A percentile compares a stretch with the other conserved stretches of the same genome.
These are phyloP conservation scores for Hapalemur alaotrensis DNA, from an alignment of 2,797 vertebrate genomes.

Conservation along the genomic window DNA sequence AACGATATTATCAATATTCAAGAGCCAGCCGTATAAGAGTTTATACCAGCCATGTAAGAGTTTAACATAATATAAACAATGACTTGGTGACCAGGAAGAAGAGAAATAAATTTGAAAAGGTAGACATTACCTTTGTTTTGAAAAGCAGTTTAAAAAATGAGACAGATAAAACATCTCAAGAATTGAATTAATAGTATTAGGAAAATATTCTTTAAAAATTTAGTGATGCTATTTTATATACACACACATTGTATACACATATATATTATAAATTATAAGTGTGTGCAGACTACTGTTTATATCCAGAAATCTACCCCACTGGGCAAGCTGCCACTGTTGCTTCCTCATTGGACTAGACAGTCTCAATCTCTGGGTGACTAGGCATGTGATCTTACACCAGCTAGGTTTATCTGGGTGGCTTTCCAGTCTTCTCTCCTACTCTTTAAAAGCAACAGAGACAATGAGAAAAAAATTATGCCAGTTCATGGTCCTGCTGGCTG, in stretches of 20 bases:
- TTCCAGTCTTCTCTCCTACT: neutral
- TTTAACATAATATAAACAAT: neutral
- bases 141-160: neutral
- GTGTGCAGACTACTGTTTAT: neutral
- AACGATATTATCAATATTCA: neutral
- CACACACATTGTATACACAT: neutral
- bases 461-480: conserved; percentile 24
- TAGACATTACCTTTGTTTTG: neutral
- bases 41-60: neutral
- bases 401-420: neutral
- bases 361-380: neutral
- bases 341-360: neutral
- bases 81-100: neutral
- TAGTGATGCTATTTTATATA: neutral
- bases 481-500: conserved; percentile 1
- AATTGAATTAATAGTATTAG: conserved; percentile 24
- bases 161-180: conserved; percentile 1
- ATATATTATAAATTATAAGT: neutral
- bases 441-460: conserved; percentile 23
- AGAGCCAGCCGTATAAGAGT: neutral
- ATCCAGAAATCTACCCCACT: neutral
- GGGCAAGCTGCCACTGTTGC: neutral
- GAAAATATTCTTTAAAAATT: neutral
- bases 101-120: conserved; percentile 12
- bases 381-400: neutral